Evolutionary conservation across 1,140 invertebrate genomes (phyloP).

Genomic region (Drosophila mojavensis): DNA sequence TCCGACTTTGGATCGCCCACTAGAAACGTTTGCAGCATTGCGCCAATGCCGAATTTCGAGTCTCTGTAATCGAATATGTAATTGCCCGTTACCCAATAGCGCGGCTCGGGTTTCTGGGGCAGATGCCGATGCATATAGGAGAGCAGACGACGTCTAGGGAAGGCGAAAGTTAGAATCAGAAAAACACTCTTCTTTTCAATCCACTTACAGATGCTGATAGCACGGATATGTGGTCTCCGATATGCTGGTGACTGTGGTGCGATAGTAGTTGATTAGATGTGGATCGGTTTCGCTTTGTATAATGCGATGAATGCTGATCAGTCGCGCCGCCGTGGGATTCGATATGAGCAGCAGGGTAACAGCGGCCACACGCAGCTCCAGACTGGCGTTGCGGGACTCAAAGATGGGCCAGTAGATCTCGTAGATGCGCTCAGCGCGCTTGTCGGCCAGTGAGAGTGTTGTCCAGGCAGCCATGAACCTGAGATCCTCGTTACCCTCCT

Average conservation of each 20-base stretch:
- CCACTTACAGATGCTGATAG: slow-evolving; percentile 86
- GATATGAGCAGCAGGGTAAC: slow-evolving; percentile 87
- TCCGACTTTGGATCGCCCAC: slow-evolving; percentile 87
- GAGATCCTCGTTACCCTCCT: slow-evolving; percentile 85
- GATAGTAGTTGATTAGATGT: slow-evolving; percentile 89
- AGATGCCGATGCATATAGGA: slow-evolving; percentile 86
- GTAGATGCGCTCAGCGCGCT: slow-evolving; percentile 86
- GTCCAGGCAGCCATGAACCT: slow-evolving; percentile 87
- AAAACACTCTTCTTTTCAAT: background rate
- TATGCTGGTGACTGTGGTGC: slow-evolving; percentile 89
- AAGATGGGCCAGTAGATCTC: slow-evolving; percentile 89
- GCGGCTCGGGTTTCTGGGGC: slow-evolving; percentile 83
- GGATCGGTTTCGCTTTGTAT: slow-evolving; percentile 87
- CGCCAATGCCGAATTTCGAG: slow-evolving; percentile 86
- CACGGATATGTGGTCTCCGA: slow-evolving; percentile 88
- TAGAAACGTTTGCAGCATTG: slow-evolving; percentile 86
- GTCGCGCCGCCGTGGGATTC: slow-evolving; percentile 86
- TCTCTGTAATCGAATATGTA: slow-evolving; percentile 88
- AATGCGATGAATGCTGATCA: slow-evolving; percentile 88
- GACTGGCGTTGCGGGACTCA: slow-evolving; percentile 87
- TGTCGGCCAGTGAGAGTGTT: slow-evolving; percentile 85
- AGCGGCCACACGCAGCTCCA: slow-evolving; percentile 88
- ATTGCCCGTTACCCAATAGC: slow-evolving; percentile 87
- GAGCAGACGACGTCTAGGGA: slow-evolving; percentile 85
- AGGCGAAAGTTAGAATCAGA: background rate